These are phyloP conservation scores for Drosophila nigritarsus DNA, from an alignment of 2,888 invertebrate species.

Conservation along the genomic window DNA sequence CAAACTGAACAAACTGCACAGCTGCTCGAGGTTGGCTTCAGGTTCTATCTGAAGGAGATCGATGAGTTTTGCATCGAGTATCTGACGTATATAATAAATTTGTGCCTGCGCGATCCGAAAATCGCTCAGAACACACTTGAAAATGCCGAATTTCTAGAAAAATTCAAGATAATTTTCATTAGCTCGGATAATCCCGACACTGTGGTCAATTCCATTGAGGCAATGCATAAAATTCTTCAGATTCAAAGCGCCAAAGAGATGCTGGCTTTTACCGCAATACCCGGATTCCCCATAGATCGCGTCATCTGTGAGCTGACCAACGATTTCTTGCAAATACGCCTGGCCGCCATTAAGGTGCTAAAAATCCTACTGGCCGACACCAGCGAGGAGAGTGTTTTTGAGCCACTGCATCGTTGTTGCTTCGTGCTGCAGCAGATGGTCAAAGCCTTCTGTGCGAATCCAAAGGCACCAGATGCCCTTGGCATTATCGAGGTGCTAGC, in stretches of 20 bases:
- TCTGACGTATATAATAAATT: constrained; percentile 72
- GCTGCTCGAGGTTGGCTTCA: constrained; percentile 55
- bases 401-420: constrained; percentile 47
- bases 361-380: constrained; percentile 69
- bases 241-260: constrained; percentile 60
- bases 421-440: constrained; percentile 74
- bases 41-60: constrained; percentile 62
- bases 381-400: constrained; percentile 60
- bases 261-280: constrained; percentile 51
- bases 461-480: constrained; percentile 47
- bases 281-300: constrained; percentile 74
- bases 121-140: constrained; percentile 54
- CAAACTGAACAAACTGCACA: constrained; percentile 45
- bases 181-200: constrained; percentile 76
- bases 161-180: constrained; percentile 60
- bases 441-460: constrained; percentile 62
- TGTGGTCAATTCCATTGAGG: constrained; percentile 72
- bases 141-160: constrained; percentile 62
- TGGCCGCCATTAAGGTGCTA: constrained; percentile 67
- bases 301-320: constrained; percentile 77
- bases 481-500: constrained; percentile 75
- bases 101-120: constrained; percentile 76
- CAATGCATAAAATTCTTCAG: constrained; percentile 70
- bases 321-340: constrained; percentile 72
- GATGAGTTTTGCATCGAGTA: constrained; percentile 81